Base-by-base conservation (phyloP, 2,797 vertebrate species). In the Microcaecilia unicolor region DNA sequence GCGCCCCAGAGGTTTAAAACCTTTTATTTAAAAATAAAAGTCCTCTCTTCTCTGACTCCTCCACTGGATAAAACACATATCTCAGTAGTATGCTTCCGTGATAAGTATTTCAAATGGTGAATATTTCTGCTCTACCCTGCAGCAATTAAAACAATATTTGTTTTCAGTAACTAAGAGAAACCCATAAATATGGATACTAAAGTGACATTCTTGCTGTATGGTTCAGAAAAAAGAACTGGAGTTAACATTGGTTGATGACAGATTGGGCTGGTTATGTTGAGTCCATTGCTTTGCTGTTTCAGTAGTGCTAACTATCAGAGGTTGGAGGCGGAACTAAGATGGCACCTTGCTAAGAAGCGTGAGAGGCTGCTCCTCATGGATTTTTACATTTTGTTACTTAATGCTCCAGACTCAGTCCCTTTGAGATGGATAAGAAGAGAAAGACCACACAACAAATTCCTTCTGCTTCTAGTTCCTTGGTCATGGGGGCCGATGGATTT, bases 1-100 rank as follows among this genome's bases (percentile, higher is more conserved):
- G 68, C 65, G 74, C 72, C 72, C 72, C 66, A 40, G 70, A 75
- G 72, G 56, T 53, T 72, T 64, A 55, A 58, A 74, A 64, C 50
- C 67, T 61, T 66, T 54, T 25, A 27, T 35, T 48, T 48, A 48
- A 34, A 41, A 31, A 51, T 62, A 62, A 51, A 64, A 46, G 9
- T 11, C 52, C 58, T 37, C 64, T 55, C 46, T 70, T 66, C 52
- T 58, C 48, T 48, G 49, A 49, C 55, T 58, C 64, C 56, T 49
- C 44, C 49, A 60, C 32, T 18, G 37, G 35, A 58, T 49, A 56
- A 58, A 44, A 58, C 24, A 38, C 51, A 44, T 40, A 54, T 52
- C 48, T 28, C 25, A 15, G 27, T 29, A 42, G 50, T 34, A 40
- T 10, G 38, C 25, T 23, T 13, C 43, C 51, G 48, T 55, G 53